phyloP scores from a whole-genome alignment of 2,888 invertebrate genomes.

The Thecophora atra region DNA sequence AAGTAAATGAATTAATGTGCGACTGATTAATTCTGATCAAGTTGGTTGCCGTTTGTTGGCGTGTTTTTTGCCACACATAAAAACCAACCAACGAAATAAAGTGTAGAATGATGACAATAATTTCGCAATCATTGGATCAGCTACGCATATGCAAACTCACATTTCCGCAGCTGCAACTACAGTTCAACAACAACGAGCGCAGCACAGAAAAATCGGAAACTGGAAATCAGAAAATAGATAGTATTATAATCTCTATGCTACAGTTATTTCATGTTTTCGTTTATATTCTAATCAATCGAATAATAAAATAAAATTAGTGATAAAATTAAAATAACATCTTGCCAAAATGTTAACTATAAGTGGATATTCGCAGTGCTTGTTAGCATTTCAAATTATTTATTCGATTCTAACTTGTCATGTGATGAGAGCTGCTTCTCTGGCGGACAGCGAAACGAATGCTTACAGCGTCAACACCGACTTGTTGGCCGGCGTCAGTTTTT shows the following conservation, averaged over 20 bases:
- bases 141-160: constrained; percentile 8
- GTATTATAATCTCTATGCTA: background rate
- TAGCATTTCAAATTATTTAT: background rate
- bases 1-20: constrained; percentile 17
- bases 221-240: background rate
- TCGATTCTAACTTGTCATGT: background rate
- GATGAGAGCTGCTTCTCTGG: background rate
- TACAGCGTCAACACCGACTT: constrained; percentile 46
- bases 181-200: constrained; percentile 47
- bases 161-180: constrained; percentile 42
- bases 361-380: background rate
- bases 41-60: background rate
- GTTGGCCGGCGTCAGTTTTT: constrained; percentile 39
- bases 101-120: constrained; percentile 18
- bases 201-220: constrained; percentile 48
- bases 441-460: constrained; percentile 7
- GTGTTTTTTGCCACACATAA: background rate
- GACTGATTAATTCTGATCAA: background rate
- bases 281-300: background rate
- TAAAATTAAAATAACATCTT: constrained; percentile 7
- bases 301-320: too few species aligned
- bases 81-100: constrained; percentile 24
- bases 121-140: constrained; percentile 16
- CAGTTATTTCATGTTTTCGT: background rate
- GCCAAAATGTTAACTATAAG: constrained; percentile 35